Conservation (phyloP, 2,888 invertebrate species). For the Orthosia incerta region DNA sequence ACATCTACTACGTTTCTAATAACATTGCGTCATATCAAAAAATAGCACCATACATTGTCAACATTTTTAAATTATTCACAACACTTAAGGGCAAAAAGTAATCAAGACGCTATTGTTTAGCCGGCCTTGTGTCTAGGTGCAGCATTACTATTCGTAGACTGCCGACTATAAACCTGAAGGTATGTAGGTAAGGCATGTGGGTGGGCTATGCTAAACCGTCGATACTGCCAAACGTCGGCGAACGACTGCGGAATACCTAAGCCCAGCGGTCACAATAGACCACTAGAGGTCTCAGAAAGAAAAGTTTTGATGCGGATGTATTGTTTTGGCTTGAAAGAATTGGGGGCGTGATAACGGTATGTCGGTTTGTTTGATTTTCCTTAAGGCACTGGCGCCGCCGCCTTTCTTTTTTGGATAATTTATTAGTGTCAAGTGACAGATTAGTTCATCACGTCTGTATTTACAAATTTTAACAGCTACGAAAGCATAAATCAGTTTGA, state of each 20-base stretch:
- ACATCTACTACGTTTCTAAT: slow-evolving; percentile 10
- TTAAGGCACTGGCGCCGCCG: neutral
- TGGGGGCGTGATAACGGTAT: slow-evolving; percentile 45
- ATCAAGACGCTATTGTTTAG: slow-evolving; percentile 82
- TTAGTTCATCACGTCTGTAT: slow-evolving; percentile 33
- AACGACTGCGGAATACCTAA: slow-evolving; percentile 81
- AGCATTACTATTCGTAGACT: slow-evolving; percentile 83
- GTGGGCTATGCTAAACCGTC: slow-evolving; percentile 79
- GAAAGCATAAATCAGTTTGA: slow-evolving; percentile 42
- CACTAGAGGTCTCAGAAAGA: slow-evolving; percentile 63
- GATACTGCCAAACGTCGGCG: slow-evolving; percentile 75
- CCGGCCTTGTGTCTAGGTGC: slow-evolving; percentile 78
- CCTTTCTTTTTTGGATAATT: slow-evolving; percentile 52
- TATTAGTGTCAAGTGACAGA: slow-evolving; percentile 46
- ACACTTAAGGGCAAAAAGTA: slow-evolving; percentile 80
- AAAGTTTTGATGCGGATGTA: slow-evolving; percentile 54
- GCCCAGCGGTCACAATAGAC: slow-evolving; percentile 31
- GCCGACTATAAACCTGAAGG: slow-evolving; percentile 75
- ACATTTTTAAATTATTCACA: slow-evolving; percentile 63
- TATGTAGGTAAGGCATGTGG: slow-evolving; percentile 80
- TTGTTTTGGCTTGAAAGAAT: slow-evolving; percentile 46
- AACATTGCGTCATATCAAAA: slow-evolving; percentile 51
- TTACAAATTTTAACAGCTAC: slow-evolving; percentile 35
- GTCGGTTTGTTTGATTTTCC: slow-evolving; percentile 50
- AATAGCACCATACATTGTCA: slow-evolving; percentile 50